Percentiles rank a stretch among this genome's conserved stretches.
phyloP scores from a whole-genome alignment of 2,113 vertebrate species.

The Xenus cinereus region DNA sequence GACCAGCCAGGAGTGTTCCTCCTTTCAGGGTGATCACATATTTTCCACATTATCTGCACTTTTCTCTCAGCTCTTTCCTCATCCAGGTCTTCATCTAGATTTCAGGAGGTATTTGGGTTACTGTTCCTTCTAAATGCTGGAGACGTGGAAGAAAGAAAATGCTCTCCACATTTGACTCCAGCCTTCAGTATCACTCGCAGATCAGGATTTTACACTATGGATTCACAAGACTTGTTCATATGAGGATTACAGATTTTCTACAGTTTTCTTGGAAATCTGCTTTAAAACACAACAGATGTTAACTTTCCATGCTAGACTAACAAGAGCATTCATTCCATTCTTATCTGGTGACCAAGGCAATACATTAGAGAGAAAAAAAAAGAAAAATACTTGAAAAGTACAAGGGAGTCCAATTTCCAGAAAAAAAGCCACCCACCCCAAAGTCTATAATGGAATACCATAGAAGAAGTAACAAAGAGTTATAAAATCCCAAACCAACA shows the following conservation, averaged over 20 bases:
- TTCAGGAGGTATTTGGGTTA: not conserved
- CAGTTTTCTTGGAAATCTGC: conserved; percentile 28
- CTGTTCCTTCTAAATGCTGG: not conserved
- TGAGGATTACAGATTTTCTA: conserved; percentile 42
- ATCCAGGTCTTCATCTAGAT: not conserved
- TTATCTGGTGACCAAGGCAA: not conserved
- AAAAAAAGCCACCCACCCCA: not conserved
- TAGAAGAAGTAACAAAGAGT: not conserved
- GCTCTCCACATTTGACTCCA: not conserved
- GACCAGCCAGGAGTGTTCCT: not conserved
- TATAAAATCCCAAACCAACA: not conserved
- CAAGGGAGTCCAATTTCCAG: not conserved
- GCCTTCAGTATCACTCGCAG: not conserved
- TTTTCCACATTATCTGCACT: not conserved
- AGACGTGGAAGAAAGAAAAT: not conserved
- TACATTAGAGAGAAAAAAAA: not conserved
- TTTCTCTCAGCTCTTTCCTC: not conserved
- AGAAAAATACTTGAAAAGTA: not conserved
- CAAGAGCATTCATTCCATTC: not conserved
- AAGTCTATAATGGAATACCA: not conserved
- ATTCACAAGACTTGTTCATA: not conserved
- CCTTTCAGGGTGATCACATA: fast-evolving
- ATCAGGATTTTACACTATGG: not conserved
- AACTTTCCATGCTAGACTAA: conserved; percentile 10
- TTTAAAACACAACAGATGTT: conserved; percentile 49